Evolutionary conservation across 1,140 invertebrate genomes (phyloP).

Genomic region (Lepidurus arcticus): DNA sequence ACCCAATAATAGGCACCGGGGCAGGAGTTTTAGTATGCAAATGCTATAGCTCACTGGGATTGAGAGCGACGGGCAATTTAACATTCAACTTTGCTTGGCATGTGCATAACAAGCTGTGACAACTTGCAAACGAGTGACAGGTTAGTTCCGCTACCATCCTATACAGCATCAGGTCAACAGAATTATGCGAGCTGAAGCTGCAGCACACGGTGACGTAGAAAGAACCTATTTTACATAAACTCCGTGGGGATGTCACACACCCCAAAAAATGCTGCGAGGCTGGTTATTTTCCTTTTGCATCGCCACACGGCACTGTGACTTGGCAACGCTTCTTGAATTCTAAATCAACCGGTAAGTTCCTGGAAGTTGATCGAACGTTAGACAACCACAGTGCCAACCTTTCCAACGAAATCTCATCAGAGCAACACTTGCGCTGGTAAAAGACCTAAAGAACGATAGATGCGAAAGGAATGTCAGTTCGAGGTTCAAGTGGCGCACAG

Average conservation of each 20-base stretch:
- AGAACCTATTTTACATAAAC: conserved; percentile 20
- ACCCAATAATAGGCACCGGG: neutral
- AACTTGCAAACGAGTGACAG: neutral
- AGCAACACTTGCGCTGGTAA: too few species aligned
- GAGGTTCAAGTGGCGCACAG: too few species aligned
- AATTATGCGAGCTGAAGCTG: neutral
- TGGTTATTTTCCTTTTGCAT: neutral
- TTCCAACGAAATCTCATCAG: neutral
- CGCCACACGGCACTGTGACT: neutral
- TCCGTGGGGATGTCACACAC: neutral
- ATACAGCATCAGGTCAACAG: neutral
- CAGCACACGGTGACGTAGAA: neutral
- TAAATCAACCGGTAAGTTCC: neutral
- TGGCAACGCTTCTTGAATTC: neutral
- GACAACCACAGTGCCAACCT: neutral
- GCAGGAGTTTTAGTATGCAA: neutral
- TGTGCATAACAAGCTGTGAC: neutral
- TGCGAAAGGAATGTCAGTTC: too few species aligned
- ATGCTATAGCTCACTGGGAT: neutral
- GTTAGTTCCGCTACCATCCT: neutral
- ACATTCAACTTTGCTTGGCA: neutral
- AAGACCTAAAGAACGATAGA: too few species aligned
- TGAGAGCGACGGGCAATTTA: neutral
- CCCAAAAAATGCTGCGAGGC: neutral
- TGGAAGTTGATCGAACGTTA: neutral